Conservation (phyloP, 2,113 vertebrate species). For the Egretta garzetta region DNA sequence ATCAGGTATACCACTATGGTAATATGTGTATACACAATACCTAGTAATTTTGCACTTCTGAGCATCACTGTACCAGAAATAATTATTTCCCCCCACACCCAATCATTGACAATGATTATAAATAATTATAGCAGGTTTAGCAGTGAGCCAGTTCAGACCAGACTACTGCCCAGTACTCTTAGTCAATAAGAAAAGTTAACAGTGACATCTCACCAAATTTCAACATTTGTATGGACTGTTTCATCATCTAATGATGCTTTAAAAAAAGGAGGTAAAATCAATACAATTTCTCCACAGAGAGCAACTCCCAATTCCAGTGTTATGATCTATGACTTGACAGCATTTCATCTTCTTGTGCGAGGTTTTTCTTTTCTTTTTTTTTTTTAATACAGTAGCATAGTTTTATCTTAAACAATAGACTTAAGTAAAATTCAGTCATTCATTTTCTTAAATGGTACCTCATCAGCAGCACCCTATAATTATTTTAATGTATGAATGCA, state of each 20-base stretch:
- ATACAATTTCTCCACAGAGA: not conserved
- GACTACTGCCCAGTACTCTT: not conserved
- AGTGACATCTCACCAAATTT: not conserved
- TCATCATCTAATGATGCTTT: not conserved
- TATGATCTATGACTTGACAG: constrained; percentile 70
- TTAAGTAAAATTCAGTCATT: constrained; percentile 8
- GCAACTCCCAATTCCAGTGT: constrained; percentile 38
- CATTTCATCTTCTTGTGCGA: constrained; percentile 47
- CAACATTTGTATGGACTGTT: not conserved
- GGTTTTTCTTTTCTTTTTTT: not conserved
- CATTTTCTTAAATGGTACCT: constrained; percentile 14
- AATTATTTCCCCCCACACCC: not conserved
- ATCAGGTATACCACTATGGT: not conserved
- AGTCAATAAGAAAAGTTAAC: not conserved
- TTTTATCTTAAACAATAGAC: constrained; percentile 69
- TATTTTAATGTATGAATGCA: constrained; percentile 1
- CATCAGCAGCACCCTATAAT: constrained; percentile 55
- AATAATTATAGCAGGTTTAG: not conserved
- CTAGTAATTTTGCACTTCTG: not conserved
- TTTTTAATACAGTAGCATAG: constrained; percentile 16
- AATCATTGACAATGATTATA: not conserved
- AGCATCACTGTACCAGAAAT: not conserved
- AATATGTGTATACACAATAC: not conserved
- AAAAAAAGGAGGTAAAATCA: constrained; percentile 10
- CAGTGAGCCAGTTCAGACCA: not conserved